Percentiles rank a stretch among this genome's conserved stretches.
Conservation (phyloP, 2,888 invertebrate species). For the Pyrrhia umbra region DNA sequence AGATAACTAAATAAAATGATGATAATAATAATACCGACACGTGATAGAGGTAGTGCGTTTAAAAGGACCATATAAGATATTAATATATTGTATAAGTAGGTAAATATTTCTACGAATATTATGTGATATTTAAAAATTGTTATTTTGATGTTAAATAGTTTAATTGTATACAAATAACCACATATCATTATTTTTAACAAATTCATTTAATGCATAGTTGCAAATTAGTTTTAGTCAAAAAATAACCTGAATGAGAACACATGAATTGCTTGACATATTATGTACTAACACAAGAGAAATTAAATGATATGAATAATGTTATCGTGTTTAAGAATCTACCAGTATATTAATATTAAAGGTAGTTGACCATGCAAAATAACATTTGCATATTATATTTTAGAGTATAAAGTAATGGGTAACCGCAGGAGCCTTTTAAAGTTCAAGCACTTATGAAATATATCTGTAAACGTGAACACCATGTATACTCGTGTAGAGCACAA, state of each 20-base stretch:
- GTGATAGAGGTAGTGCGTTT: constrained; percentile 77
- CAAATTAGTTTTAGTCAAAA: constrained; percentile 63
- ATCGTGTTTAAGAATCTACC: constrained; percentile 32
- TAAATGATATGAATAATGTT: constrained; percentile 27
- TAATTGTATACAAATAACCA: constrained; percentile 84
- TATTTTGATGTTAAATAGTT: constrained; percentile 85
- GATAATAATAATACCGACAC: constrained; percentile 69
- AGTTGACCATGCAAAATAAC: constrained; percentile 33
- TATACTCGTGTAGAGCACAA: constrained; percentile 70
- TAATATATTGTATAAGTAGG: constrained; percentile 82
- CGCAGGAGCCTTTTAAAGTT: constrained; percentile 52
- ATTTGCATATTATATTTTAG: constrained; percentile 43
- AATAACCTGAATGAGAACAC: constrained; percentile 47
- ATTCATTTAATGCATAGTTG: constrained; percentile 68
- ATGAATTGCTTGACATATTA: constrained; percentile 44
- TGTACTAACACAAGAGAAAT: constrained; percentile 52
- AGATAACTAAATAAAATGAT: constrained; percentile 41
- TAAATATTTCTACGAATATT: constrained; percentile 86
- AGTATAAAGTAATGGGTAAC: constrained; percentile 32
- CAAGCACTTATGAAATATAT: constrained; percentile 59
- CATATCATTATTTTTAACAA: constrained; percentile 88
- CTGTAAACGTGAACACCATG: constrained; percentile 58
- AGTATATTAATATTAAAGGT: constrained; percentile 41
- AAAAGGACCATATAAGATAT: constrained; percentile 79
- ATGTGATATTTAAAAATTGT: constrained; percentile 88